Base-by-base conservation (phyloP, 1,140 invertebrate genomes). In the Saccostrea glomerata region DNA sequence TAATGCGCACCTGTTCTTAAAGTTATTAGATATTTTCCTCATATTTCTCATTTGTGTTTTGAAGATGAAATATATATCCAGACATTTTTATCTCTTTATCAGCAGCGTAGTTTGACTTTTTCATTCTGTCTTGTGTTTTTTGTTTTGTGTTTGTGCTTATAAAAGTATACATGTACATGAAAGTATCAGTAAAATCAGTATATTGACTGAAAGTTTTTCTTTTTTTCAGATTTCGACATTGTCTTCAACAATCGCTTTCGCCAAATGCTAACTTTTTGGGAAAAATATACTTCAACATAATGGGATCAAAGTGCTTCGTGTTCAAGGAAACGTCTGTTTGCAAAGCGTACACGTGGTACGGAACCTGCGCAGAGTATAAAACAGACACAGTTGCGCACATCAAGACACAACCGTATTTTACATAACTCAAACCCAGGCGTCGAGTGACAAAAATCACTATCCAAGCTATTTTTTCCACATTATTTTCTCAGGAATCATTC, bases 261-360 rank as follows among this genome's bases (percentile, higher is more conserved):
- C 97, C 97, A 9, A 96, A 97, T 1, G 97, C 98, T 0, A 98
- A 98, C 93, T 96, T 98, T 86, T 97, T 99, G 91, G 98, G 98
- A 0, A 97, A 97, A 92, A 95, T 99, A 4, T 99, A 98, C 95
- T 99, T 99, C 96, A 98, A 98, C 94, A 96, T 98, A 0, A 97
- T 98, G 11, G 97, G 98, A 94, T 98, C 97, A 0, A 97, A 98
- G 92, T 99, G 98, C 93, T 98, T 99, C 94, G 96, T 97, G 0
- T 94, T 99, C 2, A 98, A 98, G 92, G 96, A 96, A 0, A 96
- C 97, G 87, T 96, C 96, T 87, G 95, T 97, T 3, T 98, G 98
- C 94, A 95, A 95, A 12, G 96, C 97, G 91, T 95, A 96, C 11
- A 97, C 97, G 0, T 97, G 97, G 96, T 97, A 97, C 97, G 98